These are phyloP conservation scores for Scelioninae gen. 1 DNA, from an alignment of 2,888 invertebrate species.

Conservation along the genomic window DNA sequence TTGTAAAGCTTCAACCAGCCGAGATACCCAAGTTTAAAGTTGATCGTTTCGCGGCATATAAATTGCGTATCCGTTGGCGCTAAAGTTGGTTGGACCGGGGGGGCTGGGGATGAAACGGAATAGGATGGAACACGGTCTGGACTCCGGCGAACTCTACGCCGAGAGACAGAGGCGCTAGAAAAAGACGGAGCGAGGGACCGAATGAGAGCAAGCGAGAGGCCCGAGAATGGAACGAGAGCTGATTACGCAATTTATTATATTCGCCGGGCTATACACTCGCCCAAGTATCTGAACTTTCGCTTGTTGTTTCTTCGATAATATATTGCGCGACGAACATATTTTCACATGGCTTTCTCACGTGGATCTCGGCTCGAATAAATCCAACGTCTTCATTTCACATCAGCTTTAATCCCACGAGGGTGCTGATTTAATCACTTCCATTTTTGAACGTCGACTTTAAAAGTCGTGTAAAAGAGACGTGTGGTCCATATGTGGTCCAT, in stretches of 20 bases:
- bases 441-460: too few species aligned
- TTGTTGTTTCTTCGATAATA: slow-evolving; percentile 70
- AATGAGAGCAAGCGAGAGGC: slow-evolving; percentile 10
- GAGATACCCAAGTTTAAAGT: slow-evolving; percentile 74
- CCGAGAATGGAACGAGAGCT: slow-evolving; percentile 56
- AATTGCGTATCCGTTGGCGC: slow-evolving; percentile 75
- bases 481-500: too few species aligned
- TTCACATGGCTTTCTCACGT: slow-evolving; percentile 49
- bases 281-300: slow-evolving; percentile 67
- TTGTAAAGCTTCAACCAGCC: slow-evolving; percentile 70
- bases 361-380: slow-evolving; percentile 29
- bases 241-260: slow-evolving; percentile 72
- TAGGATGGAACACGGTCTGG: slow-evolving; percentile 56
- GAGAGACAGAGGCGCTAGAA: slow-evolving; percentile 39
- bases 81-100: slow-evolving; percentile 51
- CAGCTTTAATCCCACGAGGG: slow-evolving; percentile 2
- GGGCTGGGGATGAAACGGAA: slow-evolving; percentile 48
- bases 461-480: too few species aligned
- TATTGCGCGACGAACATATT: slow-evolving; percentile 62
- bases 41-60: slow-evolving; percentile 75
- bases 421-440: too few species aligned
- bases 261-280: slow-evolving; percentile 53
- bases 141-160: slow-evolving; percentile 56
- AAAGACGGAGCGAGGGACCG: background rate
- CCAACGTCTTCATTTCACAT: slow-evolving; percentile 25